Percentiles rank a stretch among this genome's conserved stretches.
phyloP scores from a whole-genome alignment of 1,140 invertebrate genomes.

The Cydia amplana region DNA sequence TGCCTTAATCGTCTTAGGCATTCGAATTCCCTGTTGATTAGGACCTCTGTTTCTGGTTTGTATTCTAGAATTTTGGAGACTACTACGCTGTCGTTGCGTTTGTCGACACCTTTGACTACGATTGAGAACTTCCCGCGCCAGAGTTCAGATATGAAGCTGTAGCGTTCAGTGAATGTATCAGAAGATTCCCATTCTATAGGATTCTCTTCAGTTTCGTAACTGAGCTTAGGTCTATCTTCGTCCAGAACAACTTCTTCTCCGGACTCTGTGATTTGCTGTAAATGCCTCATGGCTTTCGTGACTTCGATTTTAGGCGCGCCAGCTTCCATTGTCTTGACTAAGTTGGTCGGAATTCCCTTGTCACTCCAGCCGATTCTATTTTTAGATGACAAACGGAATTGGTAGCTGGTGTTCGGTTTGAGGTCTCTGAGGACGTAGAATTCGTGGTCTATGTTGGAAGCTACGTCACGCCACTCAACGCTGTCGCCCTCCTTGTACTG shows the following conservation, averaged over 20 bases:
- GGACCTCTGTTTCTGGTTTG: slow-evolving; percentile 83
- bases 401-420: slow-evolving; percentile 88
- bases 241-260: slow-evolving; percentile 86
- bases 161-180: slow-evolving; percentile 84
- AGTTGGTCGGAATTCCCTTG: slow-evolving; percentile 86
- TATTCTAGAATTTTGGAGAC: slow-evolving; percentile 90
- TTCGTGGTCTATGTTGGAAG: slow-evolving; percentile 95
- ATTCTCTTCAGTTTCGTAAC: slow-evolving; percentile 87
- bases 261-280: slow-evolving; percentile 90
- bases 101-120: slow-evolving; percentile 90
- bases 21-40: slow-evolving; percentile 89
- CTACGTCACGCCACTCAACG: slow-evolving; percentile 91
- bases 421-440: slow-evolving; percentile 92
- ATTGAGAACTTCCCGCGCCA: slow-evolving; percentile 91
- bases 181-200: slow-evolving; percentile 87
- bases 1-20: slow-evolving; percentile 89
- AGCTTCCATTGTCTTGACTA: slow-evolving; percentile 84
- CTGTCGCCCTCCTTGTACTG: slow-evolving; percentile 89
- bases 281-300: slow-evolving; percentile 89
- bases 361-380: slow-evolving; percentile 97
- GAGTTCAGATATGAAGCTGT: slow-evolving; percentile 91
- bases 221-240: slow-evolving; percentile 82
- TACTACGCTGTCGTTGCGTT: slow-evolving; percentile 84
- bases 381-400: slow-evolving; percentile 92
- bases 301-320: slow-evolving; percentile 86